Base-by-base conservation (phyloP, 2,888 invertebrate species). In the Lathronympha strigana region DNA sequence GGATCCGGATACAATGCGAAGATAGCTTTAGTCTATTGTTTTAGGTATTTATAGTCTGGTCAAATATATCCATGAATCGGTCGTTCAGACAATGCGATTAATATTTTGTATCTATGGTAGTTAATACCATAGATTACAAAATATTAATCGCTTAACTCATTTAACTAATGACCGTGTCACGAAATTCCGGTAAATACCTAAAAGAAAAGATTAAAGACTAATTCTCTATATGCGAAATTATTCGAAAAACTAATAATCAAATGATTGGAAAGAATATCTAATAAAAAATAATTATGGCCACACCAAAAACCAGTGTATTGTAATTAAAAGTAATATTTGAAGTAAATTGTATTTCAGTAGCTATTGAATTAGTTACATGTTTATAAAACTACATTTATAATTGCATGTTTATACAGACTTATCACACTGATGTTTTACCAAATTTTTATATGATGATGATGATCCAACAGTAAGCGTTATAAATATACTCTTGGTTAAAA, bases 281-380 rank as follows among this genome's bases (percentile, higher is more conserved):
- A 40, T 19, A 0, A 43, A 9, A 33, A 11, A 21, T 47, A 33
- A 11, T 25, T 17, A 15, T 47, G 64, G 60, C 53, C 64, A 60
- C 51, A 36, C 25, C 58, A 45, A 50, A 50, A 49, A 49, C 63
- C 50, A 43, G 54, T 55, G 49, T 60, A 62, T 66, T 69, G 63
- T 70, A 72, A 67, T 67, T 71, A 72, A 70, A 62, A 78, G 85
- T 86, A 82, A 81, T 84, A 83, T 86, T 84, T 84, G 75, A 80
- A 84, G 79, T 85, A 84, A 84, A 82, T 82, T 83, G 82, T 80
- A 74, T 74, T 66, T 70, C 61, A 53, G 62, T 53, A 67, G 53
- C 58, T 49, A 53, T 61, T 47, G 67, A 68, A 70, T 60, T 47
- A 55, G 51, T 68, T 63, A 15, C 31, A 61, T 33, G 43, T 66